phyloP scores from a whole-genome alignment of 2,113 vertebrate genomes.

The Nothocercus julius region DNA sequence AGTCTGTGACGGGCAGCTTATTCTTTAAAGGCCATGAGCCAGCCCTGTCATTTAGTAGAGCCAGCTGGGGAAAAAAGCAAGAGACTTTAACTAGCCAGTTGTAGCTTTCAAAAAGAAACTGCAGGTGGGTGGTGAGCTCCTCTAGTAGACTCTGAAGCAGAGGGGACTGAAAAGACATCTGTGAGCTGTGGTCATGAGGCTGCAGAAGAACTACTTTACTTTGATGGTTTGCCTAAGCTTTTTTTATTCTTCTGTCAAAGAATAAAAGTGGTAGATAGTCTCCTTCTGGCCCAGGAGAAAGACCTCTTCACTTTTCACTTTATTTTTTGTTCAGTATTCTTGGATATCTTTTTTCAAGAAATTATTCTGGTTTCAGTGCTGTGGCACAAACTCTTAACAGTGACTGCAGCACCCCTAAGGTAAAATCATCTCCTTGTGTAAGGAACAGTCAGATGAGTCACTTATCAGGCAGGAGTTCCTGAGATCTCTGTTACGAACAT shows the following conservation, averaged over 20 bases:
- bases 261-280: constrained; percentile 25
- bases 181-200: not conserved
- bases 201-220: constrained; percentile 24
- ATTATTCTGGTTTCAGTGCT: not conserved
- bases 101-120: not conserved
- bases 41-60: constrained; percentile 40
- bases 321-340: not conserved
- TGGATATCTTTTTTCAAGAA: not conserved
- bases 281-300: not conserved
- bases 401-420: constrained; percentile 20
- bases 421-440: not conserved
- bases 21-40: constrained; percentile 23
- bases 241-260: constrained; percentile 6
- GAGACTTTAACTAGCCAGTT: constrained; percentile 26
- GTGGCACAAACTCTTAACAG: not conserved
- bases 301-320: not conserved
- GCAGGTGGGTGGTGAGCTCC: constrained; percentile 22
- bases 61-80: constrained; percentile 46
- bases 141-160: not conserved
- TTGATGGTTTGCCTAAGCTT: constrained; percentile 44
- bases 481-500: not conserved
- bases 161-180: constrained; percentile 39
- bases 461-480: not conserved
- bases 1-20: not conserved
- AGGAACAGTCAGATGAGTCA: not conserved